Base-by-base conservation (phyloP, 1,140 invertebrate genomes). In the Anastrepha ludens region DNA sequence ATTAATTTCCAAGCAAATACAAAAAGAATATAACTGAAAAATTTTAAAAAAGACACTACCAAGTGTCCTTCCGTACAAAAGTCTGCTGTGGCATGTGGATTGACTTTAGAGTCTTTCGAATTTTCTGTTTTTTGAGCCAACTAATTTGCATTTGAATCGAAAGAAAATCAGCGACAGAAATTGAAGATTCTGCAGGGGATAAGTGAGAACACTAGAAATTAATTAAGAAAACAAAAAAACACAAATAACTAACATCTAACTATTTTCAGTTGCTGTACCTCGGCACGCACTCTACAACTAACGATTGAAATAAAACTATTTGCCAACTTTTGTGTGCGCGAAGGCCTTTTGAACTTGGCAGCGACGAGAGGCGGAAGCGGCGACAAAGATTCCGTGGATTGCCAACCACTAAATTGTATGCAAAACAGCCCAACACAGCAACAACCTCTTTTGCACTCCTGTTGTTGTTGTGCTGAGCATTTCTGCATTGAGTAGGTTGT, bases 91-190 rank as follows among this genome's bases (percentile, higher is more conserved):
- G 50, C 1, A 55, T 2, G 50, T 55, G 6, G 2, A 8, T 55
- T 8, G 1, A 55, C 50, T 8, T 55, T 55, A 55, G 50, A 55
- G 6, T 6, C 50, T 29, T 55, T 55, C 50, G 11, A 55, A 55
- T 6, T 8, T 55, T 55, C 50, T 11, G 11, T 55, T 6, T 11
- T 55, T 44, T 20, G 3, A 50, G 44, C 70, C 41, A 55, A 81
- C 74, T 81, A 81, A 81, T 81, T 81, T 81, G 74, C 74, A 81
- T 81, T 81, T 29, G 47, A 81, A 81, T 81, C n/a, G n/a, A n/a
- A 9, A 81, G 5, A 7, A 81, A 55, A 81, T 74, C 67, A 74
- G 67, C 39, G 41, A 17, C 2, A 41, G 2, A 55, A 81, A n/a
- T 50, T 17, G 7, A 81, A 55, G n/a, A 81, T 29, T 81, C 0